Evolutionary conservation across 2,113 vertebrate genomes (phyloP).

Genomic region (Vulpes lagopus): DNA sequence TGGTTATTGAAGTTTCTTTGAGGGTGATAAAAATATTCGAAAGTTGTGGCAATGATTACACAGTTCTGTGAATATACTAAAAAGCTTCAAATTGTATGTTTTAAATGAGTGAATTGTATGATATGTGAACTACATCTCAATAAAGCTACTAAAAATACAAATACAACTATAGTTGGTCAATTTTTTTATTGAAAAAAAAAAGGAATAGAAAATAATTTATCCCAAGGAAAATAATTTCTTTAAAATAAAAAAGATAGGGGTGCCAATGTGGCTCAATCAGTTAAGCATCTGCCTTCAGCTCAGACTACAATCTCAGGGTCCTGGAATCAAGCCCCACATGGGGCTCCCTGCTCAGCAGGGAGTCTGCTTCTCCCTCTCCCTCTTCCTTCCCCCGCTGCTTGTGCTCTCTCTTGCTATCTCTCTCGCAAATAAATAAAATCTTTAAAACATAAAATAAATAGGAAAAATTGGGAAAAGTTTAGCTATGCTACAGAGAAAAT

Average conservation of each 20-base stretch:
- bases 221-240: neutral
- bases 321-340: no score
- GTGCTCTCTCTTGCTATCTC: no score
- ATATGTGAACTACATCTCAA: neutral
- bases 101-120: neutral
- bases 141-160: constrained; percentile 24
- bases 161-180: neutral
- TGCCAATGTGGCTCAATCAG: no score
- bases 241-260: neutral
- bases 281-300: no score
- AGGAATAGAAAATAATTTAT: neutral
- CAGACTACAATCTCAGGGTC: no score
- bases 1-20: neutral
- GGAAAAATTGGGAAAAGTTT: neutral
- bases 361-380: no score
- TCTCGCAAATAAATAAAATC: no score
- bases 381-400: no score
- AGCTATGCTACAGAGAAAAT: constrained; percentile 18
- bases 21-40: neutral
- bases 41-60: neutral
- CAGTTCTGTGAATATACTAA: neutral
- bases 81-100: neutral
- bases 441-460: neutral
- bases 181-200: neutral
- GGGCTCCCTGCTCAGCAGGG: no score